phyloP scores from a whole-genome alignment of 2,888 invertebrate genomes.

The Neria commutata region DNA sequence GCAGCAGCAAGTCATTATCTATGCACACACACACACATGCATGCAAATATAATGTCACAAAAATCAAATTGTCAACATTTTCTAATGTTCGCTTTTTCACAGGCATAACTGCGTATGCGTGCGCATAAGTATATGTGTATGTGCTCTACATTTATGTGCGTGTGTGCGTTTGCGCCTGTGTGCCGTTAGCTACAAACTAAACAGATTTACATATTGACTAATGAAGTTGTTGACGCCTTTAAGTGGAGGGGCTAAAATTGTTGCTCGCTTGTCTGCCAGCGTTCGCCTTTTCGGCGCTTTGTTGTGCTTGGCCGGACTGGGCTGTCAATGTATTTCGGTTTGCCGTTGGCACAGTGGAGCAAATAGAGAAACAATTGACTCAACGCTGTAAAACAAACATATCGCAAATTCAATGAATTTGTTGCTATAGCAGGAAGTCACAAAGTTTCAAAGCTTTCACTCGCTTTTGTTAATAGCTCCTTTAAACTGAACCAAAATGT shows the following conservation, averaged over 20 bases:
- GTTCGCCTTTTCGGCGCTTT: no score
- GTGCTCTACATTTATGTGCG: not conserved
- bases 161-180: not conserved
- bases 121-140: not conserved
- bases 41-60: slow-evolving; percentile 1
- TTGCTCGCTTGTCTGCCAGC: slow-evolving; percentile 4
- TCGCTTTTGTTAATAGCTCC: no score
- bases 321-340: not conserved
- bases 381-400: slow-evolving; percentile 34
- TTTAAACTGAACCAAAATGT: no score
- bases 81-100: slow-evolving; percentile 1
- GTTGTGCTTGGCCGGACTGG: no score
- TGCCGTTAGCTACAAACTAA: not conserved
- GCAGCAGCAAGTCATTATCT: slow-evolving; percentile 3
- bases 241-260: slow-evolving; percentile 13
- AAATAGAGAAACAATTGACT: slow-evolving; percentile 19
- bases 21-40: no score
- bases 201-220: not conserved
- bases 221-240: slow-evolving; percentile 21
- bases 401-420: slow-evolving; percentile 5
- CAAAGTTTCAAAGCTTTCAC: no score
- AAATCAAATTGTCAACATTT: slow-evolving; percentile 11
- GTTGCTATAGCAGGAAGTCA: slow-evolving; percentile 41
- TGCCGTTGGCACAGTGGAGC: no score
- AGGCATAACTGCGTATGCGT: not conserved